These are phyloP conservation scores for Pristionchus japonicus DNA, from an alignment of 2,888 invertebrate genomes.

Conservation along the genomic window DNA sequence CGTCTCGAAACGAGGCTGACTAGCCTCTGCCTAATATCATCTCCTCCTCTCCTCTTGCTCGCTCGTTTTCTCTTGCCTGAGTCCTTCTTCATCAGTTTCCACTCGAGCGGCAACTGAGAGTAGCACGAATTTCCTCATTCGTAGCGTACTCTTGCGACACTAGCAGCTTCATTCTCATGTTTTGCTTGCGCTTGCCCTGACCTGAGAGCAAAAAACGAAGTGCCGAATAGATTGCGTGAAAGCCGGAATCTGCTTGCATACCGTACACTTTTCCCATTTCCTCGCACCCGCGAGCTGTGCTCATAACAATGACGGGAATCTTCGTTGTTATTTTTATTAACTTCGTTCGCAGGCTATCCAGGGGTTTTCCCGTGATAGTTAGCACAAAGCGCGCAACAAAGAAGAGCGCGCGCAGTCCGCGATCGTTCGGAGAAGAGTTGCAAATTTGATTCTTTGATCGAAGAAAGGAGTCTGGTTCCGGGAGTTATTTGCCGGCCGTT, in stretches of 20 bases:
- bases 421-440: neutral
- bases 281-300: neutral
- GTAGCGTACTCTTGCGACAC: neutral
- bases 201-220: neutral
- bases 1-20: neutral
- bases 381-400: neutral
- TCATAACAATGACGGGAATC: neutral
- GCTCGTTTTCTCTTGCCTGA: neutral
- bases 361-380: neutral
- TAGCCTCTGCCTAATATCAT: constrained; percentile 12
- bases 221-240: neutral
- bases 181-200: neutral
- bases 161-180: neutral
- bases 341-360: neutral
- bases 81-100: neutral
- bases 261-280: neutral
- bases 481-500: neutral
- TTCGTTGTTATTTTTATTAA: neutral
- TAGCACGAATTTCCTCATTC: too few species aligned
- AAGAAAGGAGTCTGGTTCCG: neutral
- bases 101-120: neutral
- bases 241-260: neutral
- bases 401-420: neutral
- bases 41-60: neutral
- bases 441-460: neutral